Evolutionary conservation across 2,888 invertebrate genomes (phyloP).

Genomic region (Lymantria monacha): DNA sequence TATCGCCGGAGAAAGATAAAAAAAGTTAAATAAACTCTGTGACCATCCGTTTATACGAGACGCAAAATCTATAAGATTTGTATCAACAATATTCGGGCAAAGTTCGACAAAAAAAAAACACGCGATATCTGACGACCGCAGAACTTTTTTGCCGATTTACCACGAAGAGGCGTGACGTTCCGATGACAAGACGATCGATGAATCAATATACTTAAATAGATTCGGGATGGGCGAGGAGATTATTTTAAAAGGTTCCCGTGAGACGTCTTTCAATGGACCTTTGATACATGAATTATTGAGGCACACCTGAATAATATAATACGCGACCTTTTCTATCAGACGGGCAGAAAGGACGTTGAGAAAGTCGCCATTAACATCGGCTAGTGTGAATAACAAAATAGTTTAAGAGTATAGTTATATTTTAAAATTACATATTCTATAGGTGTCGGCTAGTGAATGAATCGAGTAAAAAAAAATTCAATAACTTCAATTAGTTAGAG

Average conservation of each 20-base stretch:
- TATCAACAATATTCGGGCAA: constrained; percentile 19
- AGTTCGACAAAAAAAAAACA: constrained; percentile 28
- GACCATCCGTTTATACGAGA: no score
- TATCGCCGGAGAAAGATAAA: no score
- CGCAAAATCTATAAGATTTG: neutral
- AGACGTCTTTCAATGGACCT: constrained; percentile 10
- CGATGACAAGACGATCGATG: constrained; percentile 24
- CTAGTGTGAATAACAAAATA: no score
- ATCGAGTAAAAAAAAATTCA: no score
- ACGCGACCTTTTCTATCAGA: constrained; percentile 11
- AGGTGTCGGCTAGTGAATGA: no score
- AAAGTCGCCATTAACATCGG: no score
- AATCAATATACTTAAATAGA: constrained; percentile 25
- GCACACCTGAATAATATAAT: constrained; percentile 16
- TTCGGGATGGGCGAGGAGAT: constrained; percentile 15
- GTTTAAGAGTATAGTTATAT: no score
- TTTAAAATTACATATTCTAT: no score
- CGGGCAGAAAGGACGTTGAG: neutral
- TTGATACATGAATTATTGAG: constrained; percentile 18
- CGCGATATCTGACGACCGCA: constrained; percentile 10
- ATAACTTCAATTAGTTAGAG: no score
- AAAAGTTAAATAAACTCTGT: no score
- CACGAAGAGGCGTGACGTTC: constrained; percentile 43
- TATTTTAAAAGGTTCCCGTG: constrained; percentile 24
- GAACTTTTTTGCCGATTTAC: constrained; percentile 39